A percentile compares a stretch with the other conserved stretches of the same genome.
These are phyloP conservation scores for Gastrophryne carolinensis DNA, from an alignment of 2,797 vertebrate species.

Conservation along the genomic window DNA sequence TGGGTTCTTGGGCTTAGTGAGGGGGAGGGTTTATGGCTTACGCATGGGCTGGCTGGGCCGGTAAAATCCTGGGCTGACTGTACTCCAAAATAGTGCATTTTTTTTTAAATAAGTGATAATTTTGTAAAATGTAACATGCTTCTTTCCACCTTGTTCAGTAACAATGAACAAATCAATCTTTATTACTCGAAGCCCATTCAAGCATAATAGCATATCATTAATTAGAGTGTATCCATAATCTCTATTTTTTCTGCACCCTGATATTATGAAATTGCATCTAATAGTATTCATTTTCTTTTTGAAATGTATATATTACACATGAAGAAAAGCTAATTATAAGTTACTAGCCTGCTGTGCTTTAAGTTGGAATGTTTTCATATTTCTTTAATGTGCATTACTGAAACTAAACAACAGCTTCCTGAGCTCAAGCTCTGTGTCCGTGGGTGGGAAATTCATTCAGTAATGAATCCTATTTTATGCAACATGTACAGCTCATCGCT, in stretches of 20 bases:
- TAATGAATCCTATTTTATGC: conserved; percentile 36
- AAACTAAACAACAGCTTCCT: conserved; percentile 2
- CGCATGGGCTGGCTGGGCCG: too few species aligned
- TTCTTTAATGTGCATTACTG: conserved; percentile 13
- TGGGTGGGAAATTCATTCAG: conserved; percentile 40
- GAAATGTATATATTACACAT: conserved; percentile 55
- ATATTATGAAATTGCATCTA: conserved; percentile 64
- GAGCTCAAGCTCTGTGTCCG: conserved; percentile 10
- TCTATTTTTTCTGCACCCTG: conserved; percentile 52
- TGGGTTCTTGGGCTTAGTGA: too few species aligned
- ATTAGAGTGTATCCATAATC: conserved; percentile 42
- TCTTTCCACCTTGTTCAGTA: neutral
- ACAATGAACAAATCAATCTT: conserved; percentile 57
- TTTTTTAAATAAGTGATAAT: too few species aligned
- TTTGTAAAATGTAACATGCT: neutral
- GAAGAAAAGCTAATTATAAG: conserved; percentile 66
- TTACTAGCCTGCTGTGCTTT: conserved; percentile 54
- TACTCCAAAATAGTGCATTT: too few species aligned
- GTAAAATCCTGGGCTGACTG: too few species aligned
- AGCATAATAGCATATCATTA: neutral
- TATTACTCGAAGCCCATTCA: conserved; percentile 42
- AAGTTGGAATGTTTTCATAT: conserved; percentile 7
- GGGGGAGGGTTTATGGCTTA: too few species aligned
- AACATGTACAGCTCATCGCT: conserved; percentile 31
- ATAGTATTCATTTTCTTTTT: conserved; percentile 63